Base-by-base conservation (phyloP, 2,113 vertebrate species). In the Tursiops truncatus region DNA sequence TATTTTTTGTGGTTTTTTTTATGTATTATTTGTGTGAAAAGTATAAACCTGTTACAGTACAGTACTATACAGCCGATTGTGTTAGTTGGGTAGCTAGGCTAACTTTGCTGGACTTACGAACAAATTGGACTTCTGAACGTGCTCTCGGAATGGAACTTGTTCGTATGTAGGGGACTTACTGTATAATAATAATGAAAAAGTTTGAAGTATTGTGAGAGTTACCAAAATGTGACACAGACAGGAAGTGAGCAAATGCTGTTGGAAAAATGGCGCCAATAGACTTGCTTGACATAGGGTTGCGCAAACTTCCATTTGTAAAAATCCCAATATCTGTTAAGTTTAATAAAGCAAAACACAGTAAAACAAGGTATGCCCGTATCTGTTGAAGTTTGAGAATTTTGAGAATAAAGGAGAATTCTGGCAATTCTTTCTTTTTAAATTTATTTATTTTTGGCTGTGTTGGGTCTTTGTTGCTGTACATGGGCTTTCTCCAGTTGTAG, bases 371-470 rank as follows among this genome's bases (percentile, higher is more conserved):
- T 80, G 33, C 77, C 77, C 23, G 13, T 65, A 56, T 28, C 41
- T 68, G 36, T 58, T 63, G 28, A 81, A 38, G 38, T 94, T 93
- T 87, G 50, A 63, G 73, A 77, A 82, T 86, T 94, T 81, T 81
- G 74, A 87, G 74, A 87, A 82, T 41, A 80, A 36, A 91, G 50
- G 62, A 71, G 44, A 89, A 50, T n/a, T 98, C 33, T 89, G 62
- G 44, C 23, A 86, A 56, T 26, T 20, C 11, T 44, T 33, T 6
- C 53, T 53, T 53, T 53, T 6, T 53, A 53, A 53, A 53, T 53
- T 53, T 53, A 18, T 53, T 53, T 53, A 18, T 53, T 53, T 53
- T 53, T 53, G 53, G 53, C 53, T 53, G 53, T 2, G 53, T 53
- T 17, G 6, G 15, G 53, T 53, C 53, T 53, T 53, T 53, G 15